Percentiles rank a stretch among this genome's conserved stretches.
Evolutionary conservation across 1,140 invertebrate genomes (phyloP).

Genomic region (Stenopsyche tienmushanensis): DNA sequence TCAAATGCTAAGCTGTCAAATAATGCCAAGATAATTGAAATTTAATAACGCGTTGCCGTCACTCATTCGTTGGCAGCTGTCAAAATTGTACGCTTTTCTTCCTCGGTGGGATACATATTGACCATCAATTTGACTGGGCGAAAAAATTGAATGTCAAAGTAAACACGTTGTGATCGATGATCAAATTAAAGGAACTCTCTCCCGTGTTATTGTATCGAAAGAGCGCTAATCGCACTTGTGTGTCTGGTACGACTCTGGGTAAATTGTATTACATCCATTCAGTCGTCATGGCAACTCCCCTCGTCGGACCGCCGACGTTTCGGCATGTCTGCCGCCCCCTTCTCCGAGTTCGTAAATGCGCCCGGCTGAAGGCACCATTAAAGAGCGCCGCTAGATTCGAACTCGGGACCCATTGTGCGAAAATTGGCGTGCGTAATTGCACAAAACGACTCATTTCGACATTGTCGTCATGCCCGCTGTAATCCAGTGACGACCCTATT

Average conservation of each 20-base stretch:
- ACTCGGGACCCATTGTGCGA: conserved; percentile 11
- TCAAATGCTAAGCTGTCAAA: no score
- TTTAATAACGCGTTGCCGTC: no score
- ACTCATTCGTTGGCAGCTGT: no score
- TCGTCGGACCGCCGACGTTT: conserved; percentile 3
- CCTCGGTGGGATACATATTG: no score
- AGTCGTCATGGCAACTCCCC: conserved; percentile 29
- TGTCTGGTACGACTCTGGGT: conserved; percentile 7
- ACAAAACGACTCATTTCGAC: conserved; percentile 16
- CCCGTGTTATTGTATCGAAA: background rate
- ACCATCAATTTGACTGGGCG: no score
- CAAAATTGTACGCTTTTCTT: no score
- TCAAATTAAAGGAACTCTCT: background rate
- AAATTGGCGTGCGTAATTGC: conserved; percentile 25
- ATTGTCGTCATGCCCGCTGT: background rate
- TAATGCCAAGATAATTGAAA: no score
- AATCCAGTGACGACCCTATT: background rate
- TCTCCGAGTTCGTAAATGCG: background rate
- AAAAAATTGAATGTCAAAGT: no score
- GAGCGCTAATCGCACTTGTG: no score
- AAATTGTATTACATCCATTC: conserved; percentile 23
- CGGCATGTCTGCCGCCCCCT: conserved; percentile 2
- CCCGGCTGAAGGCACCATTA: background rate
- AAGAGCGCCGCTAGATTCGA: background rate
- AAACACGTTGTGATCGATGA: no score